A percentile compares a stretch with the other conserved stretches of the same genome.
These are phyloP conservation scores for Pterostichus madidus DNA, from an alignment of 2,888 invertebrate species.

Conservation along the genomic window DNA sequence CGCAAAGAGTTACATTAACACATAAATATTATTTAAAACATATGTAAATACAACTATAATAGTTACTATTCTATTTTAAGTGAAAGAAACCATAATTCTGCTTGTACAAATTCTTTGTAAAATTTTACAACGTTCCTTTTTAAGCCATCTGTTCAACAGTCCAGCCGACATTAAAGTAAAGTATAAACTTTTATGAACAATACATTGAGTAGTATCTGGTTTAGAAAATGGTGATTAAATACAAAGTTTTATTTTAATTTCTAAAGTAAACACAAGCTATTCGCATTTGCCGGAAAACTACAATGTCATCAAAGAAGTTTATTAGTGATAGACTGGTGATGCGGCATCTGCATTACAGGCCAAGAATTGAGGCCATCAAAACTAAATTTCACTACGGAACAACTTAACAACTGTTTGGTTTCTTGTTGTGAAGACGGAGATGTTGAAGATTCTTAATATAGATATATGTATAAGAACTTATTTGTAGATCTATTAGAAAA, in stretches of 20 bases:
- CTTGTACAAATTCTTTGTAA: no score
- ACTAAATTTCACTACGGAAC: slow-evolving; percentile 62
- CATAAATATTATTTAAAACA: no score
- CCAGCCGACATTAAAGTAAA: background rate
- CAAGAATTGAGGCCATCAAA: slow-evolving; percentile 63
- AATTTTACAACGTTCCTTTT: no score
- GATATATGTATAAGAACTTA: background rate
- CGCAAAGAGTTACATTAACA: no score
- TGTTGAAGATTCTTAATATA: slow-evolving; percentile 29
- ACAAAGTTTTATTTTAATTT: slow-evolving; percentile 36
- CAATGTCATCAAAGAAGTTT: slow-evolving; percentile 33
- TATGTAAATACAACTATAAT: no score
- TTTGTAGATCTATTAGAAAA: slow-evolving; percentile 32
- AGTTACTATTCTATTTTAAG: no score
- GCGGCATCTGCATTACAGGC: slow-evolving; percentile 48
- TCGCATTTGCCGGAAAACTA: slow-evolving; percentile 6
- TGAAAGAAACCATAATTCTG: no score
- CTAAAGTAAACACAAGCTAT: background rate
- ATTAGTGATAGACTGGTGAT: slow-evolving; percentile 1
- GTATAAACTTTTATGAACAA: slow-evolving; percentile 33
- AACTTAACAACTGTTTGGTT: slow-evolving; percentile 38
- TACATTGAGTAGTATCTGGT: background rate
- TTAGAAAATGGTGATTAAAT: slow-evolving; percentile 27
- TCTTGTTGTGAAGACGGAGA: slow-evolving; percentile 16
- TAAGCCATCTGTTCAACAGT: no score